Base-by-base conservation (phyloP, 2,888 invertebrate genomes). In the Ichneumon xanthorius region DNA sequence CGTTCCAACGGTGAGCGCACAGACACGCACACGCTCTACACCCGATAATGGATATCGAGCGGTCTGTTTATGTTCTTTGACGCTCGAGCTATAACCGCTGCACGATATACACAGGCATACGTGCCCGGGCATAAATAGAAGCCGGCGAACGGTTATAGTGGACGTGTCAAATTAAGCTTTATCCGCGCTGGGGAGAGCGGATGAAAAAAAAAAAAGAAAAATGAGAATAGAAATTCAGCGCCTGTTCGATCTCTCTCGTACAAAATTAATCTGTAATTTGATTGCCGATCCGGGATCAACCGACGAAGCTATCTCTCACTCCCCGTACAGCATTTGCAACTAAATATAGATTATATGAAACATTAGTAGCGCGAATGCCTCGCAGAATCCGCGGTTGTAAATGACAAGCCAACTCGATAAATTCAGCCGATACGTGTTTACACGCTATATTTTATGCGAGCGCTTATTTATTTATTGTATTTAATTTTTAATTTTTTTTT, bases 401-500 rank as follows among this genome's bases (percentile, higher is more conserved):
- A 61, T 53, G 53, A 71, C 48, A 22, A 45, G 22, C 63, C 4
- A 40, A 79, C 63, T 50, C 30, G 65, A 80, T 80, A 65, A 80
- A 80, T 73, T 73, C 58, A 58, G 11, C 58, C 0, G 58, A 58
- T 22, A 58, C 26, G 22, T 26, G 58, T 26, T 58, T 58, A 26
- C 11, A 26, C 58, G 58, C 2, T 58, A 26, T 7, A 9, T 26
- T 58, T 58, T 1, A 26, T 58, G 22, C 4, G 58, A 14, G 9
- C 26, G 22, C 4, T 9, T 58, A 5, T 45, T 45, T 72, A 81
- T 88, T 92, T 89, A 88, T 85, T 85, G 75, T 82, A 80, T 87
- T 83, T 75, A 85, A 88, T 92, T 90, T 88, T 30, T 30, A 0
- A 30, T 30, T 30, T 30, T 90, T 89, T 89, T 90, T 86, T 84